Evolutionary conservation across 2,797 vertebrate genomes (phyloP).

Genomic region (Coregonus sp.): DNA sequence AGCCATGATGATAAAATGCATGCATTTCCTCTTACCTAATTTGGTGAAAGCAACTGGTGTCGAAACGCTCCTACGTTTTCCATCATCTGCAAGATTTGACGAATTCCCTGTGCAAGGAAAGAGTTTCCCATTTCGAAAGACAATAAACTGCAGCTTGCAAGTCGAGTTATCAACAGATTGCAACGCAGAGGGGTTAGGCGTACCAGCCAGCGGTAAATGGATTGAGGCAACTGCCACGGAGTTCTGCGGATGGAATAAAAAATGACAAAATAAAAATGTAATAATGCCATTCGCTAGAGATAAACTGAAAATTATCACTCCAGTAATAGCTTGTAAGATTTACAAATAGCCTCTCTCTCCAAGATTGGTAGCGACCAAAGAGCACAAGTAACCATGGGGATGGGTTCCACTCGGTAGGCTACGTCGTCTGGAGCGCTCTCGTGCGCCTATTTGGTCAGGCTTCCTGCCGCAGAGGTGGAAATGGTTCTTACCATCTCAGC

Average conservation of each 20-base stretch:
- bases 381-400: constrained; percentile 86
- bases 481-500: constrained; percentile 80
- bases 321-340: constrained; percentile 57
- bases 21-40: constrained; percentile 92
- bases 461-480: constrained; percentile 93
- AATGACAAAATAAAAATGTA: constrained; percentile 72
- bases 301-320: constrained; percentile 76
- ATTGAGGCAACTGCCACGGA: constrained; percentile 91
- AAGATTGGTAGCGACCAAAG: constrained; percentile 79
- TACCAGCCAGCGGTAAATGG: constrained; percentile 89
- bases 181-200: constrained; percentile 82
- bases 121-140: constrained; percentile 92
- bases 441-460: constrained; percentile 86
- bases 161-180: constrained; percentile 97
- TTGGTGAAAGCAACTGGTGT: constrained; percentile 89
- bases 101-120: constrained; percentile 87
- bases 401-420: constrained; percentile 77
- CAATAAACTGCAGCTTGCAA: constrained; percentile 88
- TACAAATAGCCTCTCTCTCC: constrained; percentile 65
- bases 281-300: constrained; percentile 76
- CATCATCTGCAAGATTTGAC: constrained; percentile 86
- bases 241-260: constrained; percentile 81
- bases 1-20: constrained; percentile 51
- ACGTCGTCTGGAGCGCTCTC: constrained; percentile 79
- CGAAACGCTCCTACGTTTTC: constrained; percentile 84